These are phyloP conservation scores for Bostrychus sinensis DNA, from an alignment of 2,113 vertebrate genomes.

Conservation along the genomic window DNA sequence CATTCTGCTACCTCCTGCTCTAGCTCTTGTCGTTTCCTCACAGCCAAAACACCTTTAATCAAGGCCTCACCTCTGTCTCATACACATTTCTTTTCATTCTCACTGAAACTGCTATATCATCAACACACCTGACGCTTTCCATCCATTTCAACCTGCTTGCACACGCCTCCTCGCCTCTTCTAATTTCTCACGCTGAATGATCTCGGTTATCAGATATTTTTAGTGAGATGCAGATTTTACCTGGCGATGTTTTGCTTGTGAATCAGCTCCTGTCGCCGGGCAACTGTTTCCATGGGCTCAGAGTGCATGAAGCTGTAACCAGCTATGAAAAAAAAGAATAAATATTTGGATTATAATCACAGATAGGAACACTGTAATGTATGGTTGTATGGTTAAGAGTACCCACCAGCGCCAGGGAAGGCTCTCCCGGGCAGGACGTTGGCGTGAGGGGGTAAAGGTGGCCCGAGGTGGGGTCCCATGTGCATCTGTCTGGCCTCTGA, in stretches of 20 bases:
- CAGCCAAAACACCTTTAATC: no score
- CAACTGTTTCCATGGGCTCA: constrained; percentile 89
- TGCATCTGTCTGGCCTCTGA: constrained; percentile 88
- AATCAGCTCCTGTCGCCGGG: constrained; percentile 91
- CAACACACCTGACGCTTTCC: neutral
- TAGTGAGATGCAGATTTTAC: constrained; percentile 70
- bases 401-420: constrained; percentile 83
- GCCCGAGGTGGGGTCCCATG: constrained; percentile 82
- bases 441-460: constrained; percentile 79
- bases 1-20: no score
- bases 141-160: neutral
- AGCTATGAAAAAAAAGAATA: constrained; percentile 41
- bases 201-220: constrained; percentile 5
- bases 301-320: constrained; percentile 88
- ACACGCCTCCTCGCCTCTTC: neutral
- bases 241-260: constrained; percentile 94
- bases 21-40: no score
- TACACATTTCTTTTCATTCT: neutral
- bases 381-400: neutral
- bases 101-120: neutral
- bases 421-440: constrained; percentile 77
- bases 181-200: neutral
- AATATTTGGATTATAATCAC: neutral
- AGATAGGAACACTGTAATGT: neutral
- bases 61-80: neutral